Percentiles rank a stretch among this genome's conserved stretches.
phyloP scores from a whole-genome alignment of 2,113 vertebrate species.

The Syngnathus floridae region DNA sequence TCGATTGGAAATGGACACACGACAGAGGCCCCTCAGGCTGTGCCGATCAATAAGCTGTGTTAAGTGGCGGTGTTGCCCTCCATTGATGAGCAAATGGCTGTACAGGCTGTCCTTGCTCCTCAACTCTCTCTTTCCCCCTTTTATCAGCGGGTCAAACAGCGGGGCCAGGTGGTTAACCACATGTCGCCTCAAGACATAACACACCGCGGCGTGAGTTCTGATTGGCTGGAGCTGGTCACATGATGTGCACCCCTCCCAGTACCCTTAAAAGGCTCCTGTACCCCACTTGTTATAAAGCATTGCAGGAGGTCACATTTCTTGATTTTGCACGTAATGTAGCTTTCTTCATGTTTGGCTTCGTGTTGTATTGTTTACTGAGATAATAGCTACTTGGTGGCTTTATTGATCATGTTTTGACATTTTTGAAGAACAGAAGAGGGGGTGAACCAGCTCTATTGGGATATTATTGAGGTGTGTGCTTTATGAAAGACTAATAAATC shows the following conservation, averaged over 20 bases:
- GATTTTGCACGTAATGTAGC: constrained; percentile 51
- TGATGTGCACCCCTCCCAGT: constrained; percentile 50
- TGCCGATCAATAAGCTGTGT: constrained; percentile 73
- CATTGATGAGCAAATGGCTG: constrained; percentile 73
- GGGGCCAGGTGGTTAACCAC: constrained; percentile 69
- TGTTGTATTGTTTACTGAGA: constrained; percentile 20
- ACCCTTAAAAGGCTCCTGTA: constrained; percentile 41
- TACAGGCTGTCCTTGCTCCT: constrained; percentile 56
- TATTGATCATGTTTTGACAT: too few relatives aligned
- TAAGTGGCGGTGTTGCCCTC: constrained; percentile 74
- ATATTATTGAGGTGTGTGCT: too few relatives aligned
- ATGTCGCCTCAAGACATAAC: constrained; percentile 65
- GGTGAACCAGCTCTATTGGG: too few relatives aligned
- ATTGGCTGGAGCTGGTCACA: constrained; percentile 56
- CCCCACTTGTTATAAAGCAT: constrained; percentile 35
- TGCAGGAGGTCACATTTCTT: constrained; percentile 58
- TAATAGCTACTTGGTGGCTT: constrained; percentile 11
- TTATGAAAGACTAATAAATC: too few relatives aligned
- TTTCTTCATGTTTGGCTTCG: constrained; percentile 29
- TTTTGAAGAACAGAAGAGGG: too few relatives aligned
- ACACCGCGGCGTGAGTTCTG: constrained; percentile 44
- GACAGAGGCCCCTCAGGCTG: constrained; percentile 64
- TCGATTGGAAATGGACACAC: constrained; percentile 78
- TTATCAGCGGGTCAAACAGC: constrained; percentile 61
- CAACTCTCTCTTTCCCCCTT: constrained; percentile 24